These are phyloP conservation scores for Drosophila aldrichi DNA, from an alignment of 2,888 invertebrate genomes.

Conservation along the genomic window DNA sequence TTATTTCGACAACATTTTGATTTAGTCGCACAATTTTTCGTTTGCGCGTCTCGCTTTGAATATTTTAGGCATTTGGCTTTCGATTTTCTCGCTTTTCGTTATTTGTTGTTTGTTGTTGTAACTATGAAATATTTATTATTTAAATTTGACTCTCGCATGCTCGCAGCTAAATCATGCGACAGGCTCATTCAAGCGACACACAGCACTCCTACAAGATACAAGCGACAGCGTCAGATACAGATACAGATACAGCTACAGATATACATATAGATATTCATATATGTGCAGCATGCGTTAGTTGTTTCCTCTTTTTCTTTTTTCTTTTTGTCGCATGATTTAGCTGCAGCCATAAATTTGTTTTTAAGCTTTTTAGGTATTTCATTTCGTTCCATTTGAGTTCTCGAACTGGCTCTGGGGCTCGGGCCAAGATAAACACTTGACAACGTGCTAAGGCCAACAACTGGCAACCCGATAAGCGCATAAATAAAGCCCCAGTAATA, in stretches of 20 bases:
- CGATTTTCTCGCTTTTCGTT: conserved; percentile 60
- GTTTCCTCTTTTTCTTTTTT: conserved; percentile 39
- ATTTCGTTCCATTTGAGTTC: conserved; percentile 58
- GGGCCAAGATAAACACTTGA: conserved; percentile 79
- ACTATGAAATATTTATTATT: conserved; percentile 80
- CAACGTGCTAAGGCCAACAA: conserved; percentile 78
- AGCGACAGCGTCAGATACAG: background rate
- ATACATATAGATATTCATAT: conserved; percentile 22
- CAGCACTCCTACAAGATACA: conserved; percentile 43
- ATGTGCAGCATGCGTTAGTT: conserved; percentile 40
- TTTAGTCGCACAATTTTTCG: conserved; percentile 65
- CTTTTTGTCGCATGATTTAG: conserved; percentile 78
- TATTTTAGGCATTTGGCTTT: conserved; percentile 67
- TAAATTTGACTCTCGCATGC: conserved; percentile 66
- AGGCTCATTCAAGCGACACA: conserved; percentile 63
- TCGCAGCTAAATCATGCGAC: conserved; percentile 76
- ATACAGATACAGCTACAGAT: conserved; percentile 10
- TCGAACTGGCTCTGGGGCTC: conserved; percentile 29
- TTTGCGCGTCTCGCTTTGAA: conserved; percentile 59
- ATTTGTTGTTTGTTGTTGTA: conserved; percentile 51
- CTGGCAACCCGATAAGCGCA: conserved; percentile 72
- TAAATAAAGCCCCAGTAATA: conserved; percentile 71
- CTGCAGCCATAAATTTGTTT: conserved; percentile 78
- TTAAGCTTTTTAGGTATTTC: conserved; percentile 76
- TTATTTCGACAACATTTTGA: conserved; percentile 81